Evolutionary conservation across 2,888 invertebrate species (phyloP), one percentile per base, ranked within the genome.

Genomic region (Agrotis segetum): DNA sequence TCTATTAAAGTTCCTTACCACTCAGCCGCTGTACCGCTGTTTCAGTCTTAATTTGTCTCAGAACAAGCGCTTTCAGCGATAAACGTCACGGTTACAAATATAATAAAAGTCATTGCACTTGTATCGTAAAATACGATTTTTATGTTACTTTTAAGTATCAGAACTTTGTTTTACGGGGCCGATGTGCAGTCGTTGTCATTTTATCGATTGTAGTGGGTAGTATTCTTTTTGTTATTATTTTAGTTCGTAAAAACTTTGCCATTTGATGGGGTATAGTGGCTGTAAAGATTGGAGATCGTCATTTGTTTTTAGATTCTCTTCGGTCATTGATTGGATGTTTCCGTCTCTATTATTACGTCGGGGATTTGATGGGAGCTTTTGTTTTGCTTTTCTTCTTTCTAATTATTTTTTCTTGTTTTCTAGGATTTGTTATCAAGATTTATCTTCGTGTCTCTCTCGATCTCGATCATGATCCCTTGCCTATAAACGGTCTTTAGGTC

Each of bases 21-120:
- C 61, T 81, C 73, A 73, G 73, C 73, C 55, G 78, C 65, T 79
- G 73, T 65, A 79, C 50, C 62, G 73, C 82, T 77, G 73, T 62
- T 73, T 73, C 82, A 66, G 79, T 44, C 52, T 66, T 80, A 80
- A 78, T 81, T 78, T 70, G 82, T 74, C 60, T 69, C 66, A 29
- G 79, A 82, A 82, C 82, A 82, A 78, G 80, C 79, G 79, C 80
- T 80, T 74, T 67, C 70, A 82, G 74, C 77, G 81, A 83, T 82
- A 81, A 83, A 82, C 83, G 83, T 81, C 79, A 70, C 81, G 67
- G 74, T 67, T 74, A 67, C 79, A 74, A 77, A 81, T 76, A 79
- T 79, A 85, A 81, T 87, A 86, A 87, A 87, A 85, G 77, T 82
- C 82, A 76, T 75, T 82, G 77, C 84, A 80, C 71, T 79, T 85